Base-by-base conservation (phyloP, 1,140 invertebrate species). In the Drosophila albomicans region DNA sequence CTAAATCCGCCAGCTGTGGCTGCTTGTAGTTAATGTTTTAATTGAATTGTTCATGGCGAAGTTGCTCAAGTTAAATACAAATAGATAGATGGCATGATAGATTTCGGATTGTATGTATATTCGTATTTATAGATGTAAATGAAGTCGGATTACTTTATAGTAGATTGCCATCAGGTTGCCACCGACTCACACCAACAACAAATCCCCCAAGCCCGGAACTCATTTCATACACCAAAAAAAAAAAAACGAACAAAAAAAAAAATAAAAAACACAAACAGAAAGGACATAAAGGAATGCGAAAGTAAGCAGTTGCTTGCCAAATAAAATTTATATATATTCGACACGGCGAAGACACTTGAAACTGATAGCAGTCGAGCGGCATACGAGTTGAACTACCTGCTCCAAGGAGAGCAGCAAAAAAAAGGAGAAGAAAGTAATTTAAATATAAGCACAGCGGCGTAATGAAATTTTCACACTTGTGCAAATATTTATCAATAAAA, bases 381-480 rank as follows among this genome's bases (percentile, higher is more conserved):
- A 32, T 8, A 51, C 66, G 59, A 63, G 58, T 38, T 70, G 59
- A 54, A 59, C 38, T 70, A 59, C 48, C 49, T 38, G 35, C 35
- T 8, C 6, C 30, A 38, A 56, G 13, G 38, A 43, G 41, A 20
- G 38, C 13, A 52, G 48, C 15, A 15, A 43, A 57, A 77, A 75
- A 66, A 65, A 75, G 74, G 63, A 77, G 73, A 80, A 89, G 80
- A 91, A 91, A 91, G 88, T 91, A 89, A 91, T 91, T 91, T 91
- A 91, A 91, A 91, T 91, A 91, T 90, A 91, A 87, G 89, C 86
- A 91, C 70, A 84, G 82, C 69, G 75, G 79, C 80, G 85, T 91
- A 91, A 91, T 91, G 89, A 91, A 91, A 91, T 91, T 91, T 91
- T 91, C 89, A 90, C 89, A 91, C 89, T 91, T 91, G 89, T 91